A percentile compares a stretch with the other conserved stretches of the same genome.
Evolutionary conservation across 2,888 invertebrate genomes (phyloP).

Genomic region (Lypha dubia): DNA sequence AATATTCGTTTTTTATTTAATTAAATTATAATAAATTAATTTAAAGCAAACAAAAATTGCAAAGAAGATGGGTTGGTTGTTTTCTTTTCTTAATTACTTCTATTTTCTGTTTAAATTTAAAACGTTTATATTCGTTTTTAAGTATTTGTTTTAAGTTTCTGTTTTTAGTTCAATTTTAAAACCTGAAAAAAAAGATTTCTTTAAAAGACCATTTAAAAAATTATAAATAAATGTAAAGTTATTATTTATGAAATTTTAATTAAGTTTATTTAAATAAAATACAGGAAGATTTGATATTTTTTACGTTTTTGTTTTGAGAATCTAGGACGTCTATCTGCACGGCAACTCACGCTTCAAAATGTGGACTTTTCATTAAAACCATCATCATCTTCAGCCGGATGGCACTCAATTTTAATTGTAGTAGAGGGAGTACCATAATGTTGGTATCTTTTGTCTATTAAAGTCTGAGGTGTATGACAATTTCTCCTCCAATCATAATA

Average conservation of each 20-base stretch:
- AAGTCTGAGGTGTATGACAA: slow-evolving; percentile 32
- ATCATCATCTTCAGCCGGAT: slow-evolving; percentile 59
- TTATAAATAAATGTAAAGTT: slow-evolving; percentile 19
- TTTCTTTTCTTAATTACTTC: slow-evolving; percentile 29
- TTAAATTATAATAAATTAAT: slow-evolving; percentile 69
- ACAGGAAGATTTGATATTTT: slow-evolving; percentile 58
- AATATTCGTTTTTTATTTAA: slow-evolving; percentile 47
- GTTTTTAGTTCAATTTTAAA: slow-evolving; percentile 44
- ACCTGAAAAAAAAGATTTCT: slow-evolving; percentile 65
- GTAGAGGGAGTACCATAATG: slow-evolving; percentile 29
- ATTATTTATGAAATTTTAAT: slow-evolving; percentile 37
- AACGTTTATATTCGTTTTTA: slow-evolving; percentile 29
- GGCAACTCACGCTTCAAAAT: slow-evolving; percentile 47
- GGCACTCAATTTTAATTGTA: slow-evolving; percentile 61
- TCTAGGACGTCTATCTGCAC: slow-evolving; percentile 47
- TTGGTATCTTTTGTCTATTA: slow-evolving; percentile 41
- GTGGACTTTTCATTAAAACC: slow-evolving; percentile 36
- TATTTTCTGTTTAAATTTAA: slow-evolving; percentile 15
- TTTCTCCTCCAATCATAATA: slow-evolving; percentile 59
- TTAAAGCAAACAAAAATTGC: slow-evolving; percentile 72
- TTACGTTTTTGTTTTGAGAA: slow-evolving; percentile 7
- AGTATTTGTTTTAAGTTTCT: slow-evolving; percentile 22
- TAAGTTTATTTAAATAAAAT: slow-evolving; percentile 44
- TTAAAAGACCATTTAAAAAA: slow-evolving; percentile 62
- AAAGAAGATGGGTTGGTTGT: slow-evolving; percentile 66